These are phyloP conservation scores for Trogon surrucura DNA, from an alignment of 2,113 vertebrate species.

Conservation along the genomic window DNA sequence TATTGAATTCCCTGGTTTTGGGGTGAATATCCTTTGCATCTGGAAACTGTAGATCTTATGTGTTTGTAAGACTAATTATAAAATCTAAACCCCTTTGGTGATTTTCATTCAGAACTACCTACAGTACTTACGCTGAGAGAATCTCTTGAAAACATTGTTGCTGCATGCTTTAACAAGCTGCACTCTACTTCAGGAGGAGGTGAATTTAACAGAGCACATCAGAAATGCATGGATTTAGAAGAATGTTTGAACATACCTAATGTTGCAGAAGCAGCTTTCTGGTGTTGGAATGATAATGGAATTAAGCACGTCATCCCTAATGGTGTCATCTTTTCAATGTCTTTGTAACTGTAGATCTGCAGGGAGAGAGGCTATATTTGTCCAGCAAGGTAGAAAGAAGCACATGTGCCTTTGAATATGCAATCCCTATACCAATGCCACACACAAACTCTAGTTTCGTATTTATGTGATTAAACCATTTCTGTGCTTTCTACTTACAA, in stretches of 20 bases:
- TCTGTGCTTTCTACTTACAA: neutral
- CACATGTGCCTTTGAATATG: neutral
- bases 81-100: neutral
- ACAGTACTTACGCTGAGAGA: neutral
- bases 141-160: neutral
- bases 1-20: neutral
- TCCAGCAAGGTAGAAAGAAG: neutral
- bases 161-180: neutral
- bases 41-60: neutral
- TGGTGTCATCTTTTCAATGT: neutral
- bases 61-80: neutral
- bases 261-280: neutral
- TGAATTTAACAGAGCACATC: neutral
- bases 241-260: neutral
- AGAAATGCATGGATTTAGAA: neutral
- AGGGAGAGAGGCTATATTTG: neutral
- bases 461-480: neutral
- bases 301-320: neutral
- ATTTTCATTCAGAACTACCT: neutral
- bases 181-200: neutral
- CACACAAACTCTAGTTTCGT: neutral
- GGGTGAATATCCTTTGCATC: neutral
- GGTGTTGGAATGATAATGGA: neutral
- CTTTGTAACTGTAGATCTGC: neutral
- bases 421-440: neutral